Conservation (phyloP, 2,888 invertebrate species). For the Mythimna impura region DNA sequence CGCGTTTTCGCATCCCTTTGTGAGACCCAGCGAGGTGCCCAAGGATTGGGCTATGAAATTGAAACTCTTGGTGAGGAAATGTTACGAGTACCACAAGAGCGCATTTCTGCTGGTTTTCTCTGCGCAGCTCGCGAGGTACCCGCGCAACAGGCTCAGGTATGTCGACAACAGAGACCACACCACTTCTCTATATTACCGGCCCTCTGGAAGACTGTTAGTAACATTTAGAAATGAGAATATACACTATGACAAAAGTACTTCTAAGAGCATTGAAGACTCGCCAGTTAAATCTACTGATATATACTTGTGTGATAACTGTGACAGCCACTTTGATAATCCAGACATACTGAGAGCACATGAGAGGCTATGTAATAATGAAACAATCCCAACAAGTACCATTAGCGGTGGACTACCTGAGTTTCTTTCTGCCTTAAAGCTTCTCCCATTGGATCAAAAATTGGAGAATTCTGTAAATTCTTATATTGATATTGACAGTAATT, state of each 20-base stretch:
- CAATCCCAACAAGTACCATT: slow-evolving; percentile 71
- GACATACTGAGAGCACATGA: slow-evolving; percentile 83
- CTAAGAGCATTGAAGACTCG: slow-evolving; percentile 75
- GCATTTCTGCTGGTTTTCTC: slow-evolving; percentile 93
- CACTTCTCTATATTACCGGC: slow-evolving; percentile 92
- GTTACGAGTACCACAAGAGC: slow-evolving; percentile 93
- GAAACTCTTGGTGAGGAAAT: slow-evolving; percentile 92
- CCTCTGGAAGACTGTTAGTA: slow-evolving; percentile 92
- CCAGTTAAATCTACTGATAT: slow-evolving; percentile 92
- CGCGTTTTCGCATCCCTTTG: slow-evolving; percentile 92
- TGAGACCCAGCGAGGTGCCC: slow-evolving; percentile 85
- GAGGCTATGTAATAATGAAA: slow-evolving; percentile 85
- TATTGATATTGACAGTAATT: slow-evolving; percentile 69
- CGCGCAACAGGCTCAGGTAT: slow-evolving; percentile 91
- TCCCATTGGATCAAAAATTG: slow-evolving; percentile 68
- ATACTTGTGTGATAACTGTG: slow-evolving; percentile 94
- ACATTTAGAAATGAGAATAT: slow-evolving; percentile 94
- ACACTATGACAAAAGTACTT: slow-evolving; percentile 83
- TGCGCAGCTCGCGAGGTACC: slow-evolving; percentile 92
- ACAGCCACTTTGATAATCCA: slow-evolving; percentile 92
- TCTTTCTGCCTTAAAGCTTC: slow-evolving; percentile 82
- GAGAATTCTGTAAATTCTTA: slow-evolving; percentile 57
- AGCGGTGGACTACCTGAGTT: slow-evolving; percentile 81
- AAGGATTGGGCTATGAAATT: slow-evolving; percentile 91
- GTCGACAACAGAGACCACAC: slow-evolving; percentile 94